Percentiles rank a stretch among this genome's conserved stretches.
Evolutionary conservation across 2,888 invertebrate genomes (phyloP).

Genomic region (Thera britannica): DNA sequence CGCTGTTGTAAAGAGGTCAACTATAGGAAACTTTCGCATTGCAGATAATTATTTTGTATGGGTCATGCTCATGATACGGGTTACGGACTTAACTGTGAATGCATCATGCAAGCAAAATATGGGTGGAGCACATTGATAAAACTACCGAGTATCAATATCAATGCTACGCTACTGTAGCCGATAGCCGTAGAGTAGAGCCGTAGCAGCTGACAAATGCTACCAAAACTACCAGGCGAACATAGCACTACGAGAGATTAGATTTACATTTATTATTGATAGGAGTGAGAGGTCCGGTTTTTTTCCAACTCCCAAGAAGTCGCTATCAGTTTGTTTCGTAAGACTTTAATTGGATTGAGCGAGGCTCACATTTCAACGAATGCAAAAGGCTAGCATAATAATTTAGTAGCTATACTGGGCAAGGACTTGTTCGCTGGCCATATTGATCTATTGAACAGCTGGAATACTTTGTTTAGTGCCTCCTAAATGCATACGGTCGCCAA

Average conservation of each 20-base stretch:
- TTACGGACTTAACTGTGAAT: not conserved
- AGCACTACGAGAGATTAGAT: conserved; percentile 27
- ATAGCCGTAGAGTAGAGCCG: conserved; percentile 29
- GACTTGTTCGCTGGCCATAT: not conserved
- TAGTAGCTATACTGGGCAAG: not conserved
- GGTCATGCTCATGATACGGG: not conserved
- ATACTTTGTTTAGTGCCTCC: not conserved
- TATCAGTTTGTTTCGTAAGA: not conserved
- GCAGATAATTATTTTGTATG: not conserved
- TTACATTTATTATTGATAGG: conserved; percentile 22
- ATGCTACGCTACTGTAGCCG: conserved; percentile 34
- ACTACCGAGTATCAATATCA: conserved; percentile 2
- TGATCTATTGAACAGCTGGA: not conserved
- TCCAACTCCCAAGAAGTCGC: not conserved
- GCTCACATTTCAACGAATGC: not conserved
- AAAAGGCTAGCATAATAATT: not conserved
- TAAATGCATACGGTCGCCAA: not conserved
- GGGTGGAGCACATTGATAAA: conserved; percentile 16
- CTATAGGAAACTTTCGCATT: not conserved
- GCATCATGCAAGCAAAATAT: not conserved
- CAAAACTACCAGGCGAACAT: conserved; percentile 48
- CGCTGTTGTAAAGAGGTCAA: not conserved
- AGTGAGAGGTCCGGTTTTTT: conserved; percentile 19
- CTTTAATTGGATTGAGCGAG: not conserved
- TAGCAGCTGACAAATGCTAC: conserved; percentile 35